These are phyloP conservation scores for Neopelma chrysocephalum DNA, from an alignment of 2,797 vertebrate species.

Conservation along the genomic window DNA sequence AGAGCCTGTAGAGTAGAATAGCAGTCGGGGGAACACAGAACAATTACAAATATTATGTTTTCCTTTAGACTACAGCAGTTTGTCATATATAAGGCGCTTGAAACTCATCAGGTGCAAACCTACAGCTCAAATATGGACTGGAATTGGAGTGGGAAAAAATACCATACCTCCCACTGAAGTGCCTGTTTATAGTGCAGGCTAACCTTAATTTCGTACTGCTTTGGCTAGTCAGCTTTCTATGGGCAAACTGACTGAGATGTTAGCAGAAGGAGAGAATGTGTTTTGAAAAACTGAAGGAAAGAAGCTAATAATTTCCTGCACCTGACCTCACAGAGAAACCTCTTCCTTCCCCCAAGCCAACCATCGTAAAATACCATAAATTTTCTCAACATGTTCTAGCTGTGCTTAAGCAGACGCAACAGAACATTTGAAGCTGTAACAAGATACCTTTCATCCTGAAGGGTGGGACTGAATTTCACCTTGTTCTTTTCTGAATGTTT, in stretches of 20 bases:
- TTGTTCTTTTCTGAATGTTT: conserved; percentile 22
- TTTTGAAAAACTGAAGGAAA: conserved; percentile 5
- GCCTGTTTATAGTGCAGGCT: not conserved
- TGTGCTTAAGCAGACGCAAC: not conserved
- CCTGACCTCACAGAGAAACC: conserved; percentile 14
- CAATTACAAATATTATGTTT: not conserved
- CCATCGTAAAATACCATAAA: conserved; percentile 30
- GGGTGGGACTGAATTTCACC: not conserved
- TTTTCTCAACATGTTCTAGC: conserved; percentile 21
- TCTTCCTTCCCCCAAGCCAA: conserved; percentile 35
- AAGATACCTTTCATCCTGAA: not conserved
- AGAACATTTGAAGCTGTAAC: conserved; percentile 24
- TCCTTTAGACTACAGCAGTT: not conserved
- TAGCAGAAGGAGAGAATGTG: not conserved
- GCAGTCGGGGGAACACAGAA: not conserved
- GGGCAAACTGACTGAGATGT: not conserved
- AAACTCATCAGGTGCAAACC: not conserved
- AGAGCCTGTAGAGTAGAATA: not conserved
- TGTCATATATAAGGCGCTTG: not conserved
- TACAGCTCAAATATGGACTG: not conserved
- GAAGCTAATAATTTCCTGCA: not conserved
- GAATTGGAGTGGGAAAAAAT: not conserved
- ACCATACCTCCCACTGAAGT: not conserved
- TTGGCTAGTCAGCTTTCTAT: not conserved
- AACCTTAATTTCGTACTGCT: not conserved